These are phyloP conservation scores for Agrochola circellaris DNA, from an alignment of 2,888 invertebrate species.

Conservation along the genomic window DNA sequence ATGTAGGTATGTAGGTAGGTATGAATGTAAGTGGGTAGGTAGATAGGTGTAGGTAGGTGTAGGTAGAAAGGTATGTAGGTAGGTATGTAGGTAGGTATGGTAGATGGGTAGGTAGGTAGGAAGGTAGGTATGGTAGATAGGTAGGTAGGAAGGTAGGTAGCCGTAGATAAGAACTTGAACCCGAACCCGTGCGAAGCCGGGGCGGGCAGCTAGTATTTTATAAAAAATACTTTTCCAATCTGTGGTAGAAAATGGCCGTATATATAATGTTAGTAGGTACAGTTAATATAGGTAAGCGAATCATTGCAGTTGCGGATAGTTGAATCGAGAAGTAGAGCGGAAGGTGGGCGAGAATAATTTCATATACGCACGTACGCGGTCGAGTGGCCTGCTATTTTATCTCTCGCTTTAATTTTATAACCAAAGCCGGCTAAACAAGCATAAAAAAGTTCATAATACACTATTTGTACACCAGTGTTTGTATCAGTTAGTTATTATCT, in stretches of 20 bases:
- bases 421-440: conserved; percentile 47
- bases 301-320: conserved; percentile 51
- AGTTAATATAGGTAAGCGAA: conserved; percentile 31
- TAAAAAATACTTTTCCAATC: not conserved
- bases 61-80: too few relatives aligned
- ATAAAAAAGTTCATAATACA: conserved; percentile 57
- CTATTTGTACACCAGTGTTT: conserved; percentile 46
- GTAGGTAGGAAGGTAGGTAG: too few relatives aligned
- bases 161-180: too few relatives aligned
- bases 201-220: not conserved
- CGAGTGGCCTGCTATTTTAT: conserved; percentile 63
- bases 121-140: too few relatives aligned
- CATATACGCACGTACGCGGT: conserved; percentile 63
- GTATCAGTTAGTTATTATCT: conserved; percentile 55
- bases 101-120: too few relatives aligned
- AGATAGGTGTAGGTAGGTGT: too few relatives aligned
- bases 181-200: too few relatives aligned
- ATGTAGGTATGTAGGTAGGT: too few relatives aligned
- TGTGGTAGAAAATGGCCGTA: conserved; percentile 19
- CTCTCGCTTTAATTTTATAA: conserved; percentile 63
- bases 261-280: conserved; percentile 21
- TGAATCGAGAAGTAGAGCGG: conserved; percentile 57
- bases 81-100: too few relatives aligned
- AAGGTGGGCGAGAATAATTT: conserved; percentile 65
- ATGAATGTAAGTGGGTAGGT: too few relatives aligned